Percentiles rank a stretch among this genome's conserved stretches.
These are phyloP conservation scores for Leistus spinibarbis DNA, from an alignment of 2,888 invertebrate species.

Conservation along the genomic window DNA sequence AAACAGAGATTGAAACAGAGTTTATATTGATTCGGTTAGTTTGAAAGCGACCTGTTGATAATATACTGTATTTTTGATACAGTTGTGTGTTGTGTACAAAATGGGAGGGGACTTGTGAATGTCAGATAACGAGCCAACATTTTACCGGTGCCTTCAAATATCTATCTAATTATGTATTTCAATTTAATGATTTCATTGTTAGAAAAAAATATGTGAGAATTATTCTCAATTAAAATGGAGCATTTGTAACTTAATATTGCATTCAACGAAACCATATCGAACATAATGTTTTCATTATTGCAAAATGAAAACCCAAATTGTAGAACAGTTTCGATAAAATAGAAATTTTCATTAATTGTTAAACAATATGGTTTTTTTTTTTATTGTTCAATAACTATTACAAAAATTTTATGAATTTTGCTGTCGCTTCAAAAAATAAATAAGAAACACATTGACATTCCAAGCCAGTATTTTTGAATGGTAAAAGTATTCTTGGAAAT, in stretches of 20 bases:
- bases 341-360: no score
- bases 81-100: background rate
- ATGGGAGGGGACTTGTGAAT: background rate
- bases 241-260: background rate
- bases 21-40: background rate
- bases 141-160: background rate
- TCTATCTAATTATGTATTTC: background rate
- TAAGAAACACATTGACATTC: background rate
- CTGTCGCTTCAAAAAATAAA: no score
- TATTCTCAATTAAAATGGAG: background rate
- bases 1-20: background rate
- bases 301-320: no score
- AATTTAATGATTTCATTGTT: background rate
- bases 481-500: background rate
- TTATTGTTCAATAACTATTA: no score
- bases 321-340: no score
- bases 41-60: background rate
- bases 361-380: no score
- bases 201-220: background rate
- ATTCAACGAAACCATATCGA: no score
- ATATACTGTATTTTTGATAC: background rate
- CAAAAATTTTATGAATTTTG: no score
- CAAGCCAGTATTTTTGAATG: background rate
- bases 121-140: background rate
- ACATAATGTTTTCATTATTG: no score